Evolutionary conservation across 2,888 invertebrate species (phyloP).

Genomic region (Tipula unca): DNA sequence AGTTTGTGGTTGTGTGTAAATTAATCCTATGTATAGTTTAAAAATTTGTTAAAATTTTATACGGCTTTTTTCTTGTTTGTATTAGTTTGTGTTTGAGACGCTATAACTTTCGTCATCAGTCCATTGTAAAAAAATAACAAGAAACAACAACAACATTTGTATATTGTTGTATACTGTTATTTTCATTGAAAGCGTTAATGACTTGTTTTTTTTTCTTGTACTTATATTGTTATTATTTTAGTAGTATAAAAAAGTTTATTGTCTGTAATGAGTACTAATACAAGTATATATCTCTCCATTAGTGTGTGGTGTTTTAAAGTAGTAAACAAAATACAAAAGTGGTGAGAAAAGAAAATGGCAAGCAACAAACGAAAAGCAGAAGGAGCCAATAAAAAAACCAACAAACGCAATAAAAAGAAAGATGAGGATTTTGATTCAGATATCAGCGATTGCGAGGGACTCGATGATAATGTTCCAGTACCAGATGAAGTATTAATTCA

Average conservation of each 20-base stretch:
- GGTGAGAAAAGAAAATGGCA: constrained; percentile 32
- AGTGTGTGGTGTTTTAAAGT: neutral
- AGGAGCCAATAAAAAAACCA: constrained; percentile 36
- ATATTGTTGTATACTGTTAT: neutral
- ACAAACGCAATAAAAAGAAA: constrained; percentile 39
- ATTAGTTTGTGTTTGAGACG: neutral
- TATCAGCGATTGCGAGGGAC: constrained; percentile 32
- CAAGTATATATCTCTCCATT: neutral
- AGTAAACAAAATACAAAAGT: constrained; percentile 10
- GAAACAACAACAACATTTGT: neutral
- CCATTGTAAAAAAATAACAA: neutral
- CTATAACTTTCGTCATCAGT: neutral
- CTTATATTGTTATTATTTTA: neutral
- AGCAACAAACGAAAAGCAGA: constrained; percentile 41
- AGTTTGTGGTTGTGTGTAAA: neutral
- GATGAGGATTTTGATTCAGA: constrained; percentile 40
- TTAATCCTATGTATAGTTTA: neutral
- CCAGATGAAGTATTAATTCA: constrained; percentile 41
- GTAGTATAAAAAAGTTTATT: neutral
- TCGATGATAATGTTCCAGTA: constrained; percentile 30
- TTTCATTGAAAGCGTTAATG: neutral
- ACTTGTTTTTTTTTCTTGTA: neutral
- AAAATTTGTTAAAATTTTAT: neutral
- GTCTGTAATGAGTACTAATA: neutral
- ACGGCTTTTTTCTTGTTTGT: neutral